Conservation (phyloP, 1,140 invertebrate species). For the Cydia splendana region DNA sequence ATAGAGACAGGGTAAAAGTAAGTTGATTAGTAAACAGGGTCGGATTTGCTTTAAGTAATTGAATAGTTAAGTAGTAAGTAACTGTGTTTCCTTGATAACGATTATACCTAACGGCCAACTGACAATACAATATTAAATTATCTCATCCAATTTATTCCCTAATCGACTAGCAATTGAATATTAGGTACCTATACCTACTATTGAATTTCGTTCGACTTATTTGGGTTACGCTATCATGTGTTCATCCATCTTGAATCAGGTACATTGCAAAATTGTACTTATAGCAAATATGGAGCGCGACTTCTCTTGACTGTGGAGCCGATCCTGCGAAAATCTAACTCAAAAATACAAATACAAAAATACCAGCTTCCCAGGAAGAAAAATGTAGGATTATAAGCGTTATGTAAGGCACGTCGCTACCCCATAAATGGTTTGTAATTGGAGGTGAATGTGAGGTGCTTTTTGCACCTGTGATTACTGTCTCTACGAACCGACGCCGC, state of each 20-base stretch:
- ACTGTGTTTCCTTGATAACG: not conserved
- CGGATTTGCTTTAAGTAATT: not conserved
- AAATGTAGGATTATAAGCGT: conserved; percentile 59
- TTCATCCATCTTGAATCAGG: not conserved
- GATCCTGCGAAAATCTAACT: not conserved
- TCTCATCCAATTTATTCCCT: not conserved
- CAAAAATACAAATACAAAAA: conserved; percentile 7
- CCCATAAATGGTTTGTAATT: conserved; percentile 75
- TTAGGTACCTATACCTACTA: not conserved
- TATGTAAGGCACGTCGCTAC: conserved; percentile 62
- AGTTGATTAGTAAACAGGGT: not conserved
- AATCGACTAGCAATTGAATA: not conserved
- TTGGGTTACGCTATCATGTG: not conserved
- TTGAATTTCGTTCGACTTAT: not conserved
- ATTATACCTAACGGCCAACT: not conserved
- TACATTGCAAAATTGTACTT: not conserved
- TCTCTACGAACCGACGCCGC: conserved; percentile 63
- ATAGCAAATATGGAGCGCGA: not conserved
- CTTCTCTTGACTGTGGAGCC: not conserved
- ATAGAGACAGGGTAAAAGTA: conserved; percentile 9
- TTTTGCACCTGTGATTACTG: conserved; percentile 71
- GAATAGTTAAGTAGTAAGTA: not conserved
- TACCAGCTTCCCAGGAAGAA: conserved; percentile 33
- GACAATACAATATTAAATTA: not conserved
- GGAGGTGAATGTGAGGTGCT: conserved; percentile 62